Percentiles rank a stretch among this genome's conserved stretches.
Conservation (phyloP, 2,888 invertebrate genomes). For the Thera obeliscata region DNA sequence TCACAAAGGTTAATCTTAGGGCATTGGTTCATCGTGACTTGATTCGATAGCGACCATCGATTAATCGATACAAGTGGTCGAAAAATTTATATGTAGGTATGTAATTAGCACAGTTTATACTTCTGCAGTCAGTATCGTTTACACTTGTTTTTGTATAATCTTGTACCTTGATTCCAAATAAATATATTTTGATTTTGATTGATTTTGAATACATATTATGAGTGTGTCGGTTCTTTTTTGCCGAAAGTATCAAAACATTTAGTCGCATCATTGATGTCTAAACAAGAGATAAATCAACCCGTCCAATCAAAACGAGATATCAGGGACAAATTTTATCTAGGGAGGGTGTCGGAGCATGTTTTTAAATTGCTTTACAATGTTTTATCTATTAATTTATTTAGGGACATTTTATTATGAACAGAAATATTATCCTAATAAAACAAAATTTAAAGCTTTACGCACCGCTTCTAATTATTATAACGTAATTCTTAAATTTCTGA, state of each 20-base stretch:
- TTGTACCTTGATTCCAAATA: too few species aligned
- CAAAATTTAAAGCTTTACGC: neutral
- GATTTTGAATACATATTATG: too few species aligned
- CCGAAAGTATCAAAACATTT: constrained; percentile 62
- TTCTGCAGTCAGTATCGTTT: too few species aligned
- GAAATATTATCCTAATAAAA: neutral
- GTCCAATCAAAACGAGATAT: constrained; percentile 82
- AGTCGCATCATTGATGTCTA: constrained; percentile 58
- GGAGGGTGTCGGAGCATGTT: constrained; percentile 75
- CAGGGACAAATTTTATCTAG: constrained; percentile 78
- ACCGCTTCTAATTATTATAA: neutral
- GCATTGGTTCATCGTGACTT: too few species aligned
- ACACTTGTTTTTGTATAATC: too few species aligned
- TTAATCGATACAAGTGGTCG: too few species aligned
- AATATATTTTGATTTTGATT: too few species aligned
- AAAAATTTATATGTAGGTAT: too few species aligned
- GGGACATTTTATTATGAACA: constrained; percentile 28
- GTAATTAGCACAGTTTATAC: too few species aligned
- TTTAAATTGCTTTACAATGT: constrained; percentile 80
- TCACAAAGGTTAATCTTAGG: too few species aligned
- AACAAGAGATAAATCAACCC: constrained; percentile 82
- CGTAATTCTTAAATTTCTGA: neutral
- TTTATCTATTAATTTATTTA: constrained; percentile 72
- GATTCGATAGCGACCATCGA: too few species aligned
- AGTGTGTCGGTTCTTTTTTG: neutral